Evolutionary conservation across 2,888 invertebrate species (phyloP).

Genomic region (Microctonus aethiopoides): DNA sequence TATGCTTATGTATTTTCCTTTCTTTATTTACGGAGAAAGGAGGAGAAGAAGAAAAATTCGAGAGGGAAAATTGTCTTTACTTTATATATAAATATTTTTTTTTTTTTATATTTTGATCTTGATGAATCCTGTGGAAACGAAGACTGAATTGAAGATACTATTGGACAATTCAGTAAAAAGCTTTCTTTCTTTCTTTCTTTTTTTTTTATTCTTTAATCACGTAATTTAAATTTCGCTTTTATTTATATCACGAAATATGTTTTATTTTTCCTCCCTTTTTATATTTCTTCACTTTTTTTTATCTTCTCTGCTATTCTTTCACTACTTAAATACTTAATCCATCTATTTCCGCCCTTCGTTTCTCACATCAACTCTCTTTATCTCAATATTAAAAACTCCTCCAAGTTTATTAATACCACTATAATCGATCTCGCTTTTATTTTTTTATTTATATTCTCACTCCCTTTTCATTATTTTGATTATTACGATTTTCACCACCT

Average conservation of each 20-base stretch:
- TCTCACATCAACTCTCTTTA: slow-evolving; percentile 30
- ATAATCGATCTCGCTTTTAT: slow-evolving; percentile 10
- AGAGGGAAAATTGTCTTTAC: slow-evolving; percentile 23
- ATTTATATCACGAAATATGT: slow-evolving; percentile 2
- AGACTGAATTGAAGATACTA: background rate
- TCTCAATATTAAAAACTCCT: slow-evolving; percentile 11
- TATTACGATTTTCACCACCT: slow-evolving; percentile 5
- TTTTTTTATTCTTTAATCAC: slow-evolving; percentile 11
- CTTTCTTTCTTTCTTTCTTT: background rate
- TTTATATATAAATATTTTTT: background rate
- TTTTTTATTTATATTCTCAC: background rate
- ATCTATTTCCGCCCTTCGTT: slow-evolving; percentile 26
- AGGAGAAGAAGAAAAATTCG: slow-evolving; percentile 11
- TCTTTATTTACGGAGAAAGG: slow-evolving; percentile 9
- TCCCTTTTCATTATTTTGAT: background rate
- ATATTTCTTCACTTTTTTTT: background rate
- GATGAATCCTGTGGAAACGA: background rate
- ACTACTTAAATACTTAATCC: slow-evolving; percentile 19
- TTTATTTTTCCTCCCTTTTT: background rate
- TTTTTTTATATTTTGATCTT: background rate
- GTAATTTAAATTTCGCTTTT: slow-evolving; percentile 13
- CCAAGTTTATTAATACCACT: background rate
- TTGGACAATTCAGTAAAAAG: background rate
- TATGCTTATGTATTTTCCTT: background rate
- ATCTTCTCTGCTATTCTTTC: background rate